A percentile compares a stretch with the other conserved stretches of the same genome.
These are phyloP conservation scores for Pitangus sulphuratus DNA, from an alignment of 2,797 vertebrate genomes.

Conservation along the genomic window DNA sequence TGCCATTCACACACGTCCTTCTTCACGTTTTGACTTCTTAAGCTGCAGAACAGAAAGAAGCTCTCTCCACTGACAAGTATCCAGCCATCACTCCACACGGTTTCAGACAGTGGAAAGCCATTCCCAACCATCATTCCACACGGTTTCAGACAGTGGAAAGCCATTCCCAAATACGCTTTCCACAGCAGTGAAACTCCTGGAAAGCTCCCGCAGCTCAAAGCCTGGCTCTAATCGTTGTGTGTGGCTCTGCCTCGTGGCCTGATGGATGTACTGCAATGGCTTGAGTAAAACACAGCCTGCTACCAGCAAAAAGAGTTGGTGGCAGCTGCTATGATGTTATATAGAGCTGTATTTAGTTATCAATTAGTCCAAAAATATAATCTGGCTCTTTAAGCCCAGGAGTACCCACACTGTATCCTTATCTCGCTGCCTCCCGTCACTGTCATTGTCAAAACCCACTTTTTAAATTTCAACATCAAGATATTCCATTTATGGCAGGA, in stretches of 20 bases:
- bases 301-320: neutral
- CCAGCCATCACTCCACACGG: neutral
- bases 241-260: neutral
- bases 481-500: neutral
- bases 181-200: neutral
- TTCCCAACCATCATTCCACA: neutral
- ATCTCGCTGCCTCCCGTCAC: neutral
- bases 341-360: neutral
- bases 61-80: neutral
- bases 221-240: neutral
- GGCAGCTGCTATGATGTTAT: neutral
- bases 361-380: neutral
- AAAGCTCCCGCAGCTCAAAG: neutral
- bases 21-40: neutral
- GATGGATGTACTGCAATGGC: neutral
- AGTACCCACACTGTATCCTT: neutral
- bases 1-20: neutral
- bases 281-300: no score
- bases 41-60: neutral
- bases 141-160: neutral
- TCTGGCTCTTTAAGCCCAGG: neutral
- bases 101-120: neutral
- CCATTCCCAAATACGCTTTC: neutral
- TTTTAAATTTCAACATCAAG: neutral
- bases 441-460: accelerated